A percentile compares a stretch with the other conserved stretches of the same genome.
Conservation (phyloP, 1,140 invertebrate genomes). For the Mycetomoellerius zeteki region DNA sequence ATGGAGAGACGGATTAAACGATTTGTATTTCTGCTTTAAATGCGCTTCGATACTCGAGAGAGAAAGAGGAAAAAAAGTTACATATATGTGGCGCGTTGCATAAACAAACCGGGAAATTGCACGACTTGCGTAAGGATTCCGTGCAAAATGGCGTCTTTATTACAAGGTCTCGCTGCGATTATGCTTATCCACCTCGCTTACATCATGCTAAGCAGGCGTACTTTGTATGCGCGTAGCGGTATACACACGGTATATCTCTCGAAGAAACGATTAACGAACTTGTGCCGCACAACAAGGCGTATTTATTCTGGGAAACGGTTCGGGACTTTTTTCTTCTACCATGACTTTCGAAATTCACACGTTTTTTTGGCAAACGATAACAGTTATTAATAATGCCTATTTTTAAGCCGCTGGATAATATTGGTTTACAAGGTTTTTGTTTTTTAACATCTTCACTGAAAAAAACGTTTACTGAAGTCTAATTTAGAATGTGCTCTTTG, state of each 20-base stretch:
- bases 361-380: not conserved
- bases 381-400: not conserved
- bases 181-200: conserved; percentile 60
- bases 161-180: conserved; percentile 65
- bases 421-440: too few species aligned
- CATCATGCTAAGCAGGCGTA: conserved; percentile 59
- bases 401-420: not conserved
- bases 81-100: conserved; percentile 40
- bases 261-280: conserved; percentile 60
- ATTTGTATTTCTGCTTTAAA: not conserved
- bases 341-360: not conserved
- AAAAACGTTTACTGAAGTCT: too few species aligned
- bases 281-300: not conserved
- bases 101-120: conserved; percentile 67
- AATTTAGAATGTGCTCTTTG: too few species aligned
- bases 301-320: not conserved
- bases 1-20: not conserved
- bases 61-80: conserved; percentile 29
- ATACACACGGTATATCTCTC: conserved; percentile 22
- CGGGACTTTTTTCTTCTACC: not conserved
- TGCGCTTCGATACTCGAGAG: not conserved
- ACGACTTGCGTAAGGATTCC: conserved; percentile 65
- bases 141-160: conserved; percentile 64
- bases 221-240: conserved; percentile 53
- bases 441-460: too few species aligned